Evolutionary conservation across 2,888 invertebrate genomes (phyloP), one percentile per base, ranked within the genome.

Genomic region (Drosophila greeni): DNA sequence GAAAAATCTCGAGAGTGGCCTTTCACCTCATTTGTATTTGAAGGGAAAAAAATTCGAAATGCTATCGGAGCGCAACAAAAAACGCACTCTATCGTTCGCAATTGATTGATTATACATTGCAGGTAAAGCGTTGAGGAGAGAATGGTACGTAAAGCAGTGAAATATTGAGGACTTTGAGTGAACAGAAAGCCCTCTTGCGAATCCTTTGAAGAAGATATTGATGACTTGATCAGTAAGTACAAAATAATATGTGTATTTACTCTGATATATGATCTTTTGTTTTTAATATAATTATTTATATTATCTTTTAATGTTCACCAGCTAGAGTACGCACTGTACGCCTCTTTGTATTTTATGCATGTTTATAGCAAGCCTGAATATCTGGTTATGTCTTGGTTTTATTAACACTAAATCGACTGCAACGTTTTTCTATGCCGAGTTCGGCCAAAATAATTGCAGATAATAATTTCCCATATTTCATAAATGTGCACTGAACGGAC

Each of bases 321-420:
- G 0, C 1, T 31, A 1, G 14, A 20, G 9, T 3, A 5, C 12
- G 1, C 7, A 26, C 45, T 58, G 45, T 61, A 59, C 40, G 24
- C 64, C 23, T 26, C 34, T 9, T 24, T 43, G 9, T 54, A 3
- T 40, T 26, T 7, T 14, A n/a, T 29, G 45, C 7, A n/a, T 42
- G 11, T 43, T 26, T 37, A 59, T 43, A 14, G 24, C 20, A 39
- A 24, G 47, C 20, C 14, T 48, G 48, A n/a, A 36, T 62, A 51
- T 45, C 43, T 62, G 31, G 31, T 33, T 33, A 43, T 16, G 33
- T 48, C 59, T 45, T 34, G 26, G 33, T 57, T 74, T 64, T 66
- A 82, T 82, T 70, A 65, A 60, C 70, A 74, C 72, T 70, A 70
- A 82, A 84, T 78, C 72, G 74, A 69, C 52, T 76, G 74, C 65